Percentiles rank a stretch among this genome's conserved stretches.
Evolutionary conservation across 2,797 vertebrate species (phyloP).

Genomic region (Danio albolineatus): DNA sequence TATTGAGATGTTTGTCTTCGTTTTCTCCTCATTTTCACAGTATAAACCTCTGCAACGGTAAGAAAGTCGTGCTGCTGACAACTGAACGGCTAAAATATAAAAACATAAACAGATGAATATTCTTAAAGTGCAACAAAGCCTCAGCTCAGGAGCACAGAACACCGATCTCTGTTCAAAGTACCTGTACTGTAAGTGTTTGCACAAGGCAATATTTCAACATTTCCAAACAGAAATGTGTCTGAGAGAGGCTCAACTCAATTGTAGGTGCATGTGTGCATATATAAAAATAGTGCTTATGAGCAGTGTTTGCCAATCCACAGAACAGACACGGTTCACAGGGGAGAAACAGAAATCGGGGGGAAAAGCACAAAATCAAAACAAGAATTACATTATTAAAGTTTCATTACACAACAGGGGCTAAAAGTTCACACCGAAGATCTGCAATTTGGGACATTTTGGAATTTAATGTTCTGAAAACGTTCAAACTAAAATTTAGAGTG

Average conservation of each 20-base stretch:
- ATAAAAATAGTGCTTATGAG: background rate
- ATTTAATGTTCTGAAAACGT: background rate
- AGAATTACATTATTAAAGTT: background rate
- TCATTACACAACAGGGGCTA: background rate
- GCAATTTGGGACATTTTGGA: background rate
- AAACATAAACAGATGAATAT: conserved; percentile 9
- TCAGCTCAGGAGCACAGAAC: background rate
- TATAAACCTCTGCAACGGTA: background rate
- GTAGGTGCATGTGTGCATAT: background rate
- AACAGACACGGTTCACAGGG: background rate
- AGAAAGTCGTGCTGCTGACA: background rate
- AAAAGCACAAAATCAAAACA: background rate
- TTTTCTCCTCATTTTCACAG: background rate
- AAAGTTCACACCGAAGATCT: background rate
- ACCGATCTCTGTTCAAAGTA: background rate
- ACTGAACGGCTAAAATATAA: background rate
- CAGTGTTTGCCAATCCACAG: background rate
- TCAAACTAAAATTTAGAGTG: background rate
- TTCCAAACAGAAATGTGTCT: background rate
- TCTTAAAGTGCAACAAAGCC: background rate
- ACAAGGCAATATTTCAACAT: background rate
- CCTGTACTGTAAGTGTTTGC: background rate
- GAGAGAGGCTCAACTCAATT: background rate
- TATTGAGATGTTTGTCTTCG: background rate
- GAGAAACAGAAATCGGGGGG: background rate